Percentiles rank a stretch among this genome's conserved stretches.
Conservation (phyloP, 2,113 vertebrate genomes). For the Piprites chloris region DNA sequence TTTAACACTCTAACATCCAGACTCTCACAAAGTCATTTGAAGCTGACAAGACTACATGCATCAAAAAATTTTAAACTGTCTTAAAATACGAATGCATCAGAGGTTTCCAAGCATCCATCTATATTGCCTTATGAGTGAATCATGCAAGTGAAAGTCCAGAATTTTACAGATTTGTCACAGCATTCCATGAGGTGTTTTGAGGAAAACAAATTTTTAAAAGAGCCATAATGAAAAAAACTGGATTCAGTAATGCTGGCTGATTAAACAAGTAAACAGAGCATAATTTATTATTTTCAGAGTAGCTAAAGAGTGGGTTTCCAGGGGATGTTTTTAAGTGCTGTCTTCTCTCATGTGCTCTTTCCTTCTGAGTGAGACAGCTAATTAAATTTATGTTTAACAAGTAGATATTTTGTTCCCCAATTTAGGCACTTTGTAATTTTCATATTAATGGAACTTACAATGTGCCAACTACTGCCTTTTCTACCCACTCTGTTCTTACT, state of each 20-base stretch:
- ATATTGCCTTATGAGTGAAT: background rate
- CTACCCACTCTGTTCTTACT: background rate
- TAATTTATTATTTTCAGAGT: background rate
- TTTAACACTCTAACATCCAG: background rate
- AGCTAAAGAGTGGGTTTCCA: background rate
- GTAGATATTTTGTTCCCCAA: background rate
- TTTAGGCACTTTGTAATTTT: background rate
- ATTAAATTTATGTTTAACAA: slow-evolving; percentile 4
- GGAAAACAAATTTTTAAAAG: background rate
- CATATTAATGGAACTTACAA: background rate
- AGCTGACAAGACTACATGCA: background rate
- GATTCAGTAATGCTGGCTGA: background rate
- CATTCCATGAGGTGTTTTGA: background rate
- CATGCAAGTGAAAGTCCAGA: background rate
- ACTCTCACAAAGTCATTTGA: background rate
- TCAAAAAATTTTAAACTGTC: background rate
- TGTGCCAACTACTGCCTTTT: background rate
- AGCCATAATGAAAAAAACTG: background rate
- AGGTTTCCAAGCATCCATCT: background rate
- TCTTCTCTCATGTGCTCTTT: background rate
- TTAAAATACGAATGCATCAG: background rate
- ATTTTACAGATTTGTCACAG: background rate
- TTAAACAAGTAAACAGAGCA: background rate
- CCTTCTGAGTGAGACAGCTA: background rate
- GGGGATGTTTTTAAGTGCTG: background rate